Evolutionary conservation across 2,888 invertebrate genomes (phyloP).

Genomic region (Peribatodes rhomboidaria): DNA sequence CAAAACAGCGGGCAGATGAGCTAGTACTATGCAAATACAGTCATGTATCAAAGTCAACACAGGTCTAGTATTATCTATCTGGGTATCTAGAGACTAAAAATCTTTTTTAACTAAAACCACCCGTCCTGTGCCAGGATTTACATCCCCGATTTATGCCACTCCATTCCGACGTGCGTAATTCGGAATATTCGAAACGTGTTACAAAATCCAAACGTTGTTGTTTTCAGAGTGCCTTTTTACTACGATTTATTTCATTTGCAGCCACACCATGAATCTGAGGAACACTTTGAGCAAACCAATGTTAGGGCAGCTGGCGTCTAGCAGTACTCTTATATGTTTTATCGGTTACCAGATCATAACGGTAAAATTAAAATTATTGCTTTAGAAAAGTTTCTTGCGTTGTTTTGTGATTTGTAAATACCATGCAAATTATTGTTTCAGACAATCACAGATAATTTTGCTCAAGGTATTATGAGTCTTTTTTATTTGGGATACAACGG

Average conservation of each 20-base stretch:
- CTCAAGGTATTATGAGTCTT: slow-evolving; percentile 70
- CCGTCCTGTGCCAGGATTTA: slow-evolving; percentile 31
- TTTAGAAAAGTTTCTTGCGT: neutral
- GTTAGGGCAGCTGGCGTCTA: slow-evolving; percentile 72
- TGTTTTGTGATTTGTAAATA: neutral
- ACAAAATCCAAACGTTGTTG: slow-evolving; percentile 17
- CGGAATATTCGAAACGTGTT: slow-evolving; percentile 25
- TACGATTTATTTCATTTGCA: slow-evolving; percentile 48
- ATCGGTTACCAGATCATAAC: slow-evolving; percentile 73
- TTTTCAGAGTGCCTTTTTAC: slow-evolving; percentile 16
- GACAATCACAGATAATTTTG: slow-evolving; percentile 63
- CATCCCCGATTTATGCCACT: slow-evolving; percentile 29
- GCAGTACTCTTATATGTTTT: slow-evolving; percentile 74
- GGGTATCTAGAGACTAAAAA: neutral
- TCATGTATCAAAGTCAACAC: no score
- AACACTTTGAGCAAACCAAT: slow-evolving; percentile 70
- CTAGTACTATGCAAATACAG: no score
- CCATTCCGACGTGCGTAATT: slow-evolving; percentile 19
- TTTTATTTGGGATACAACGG: slow-evolving; percentile 74
- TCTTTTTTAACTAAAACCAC: neutral
- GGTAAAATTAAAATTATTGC: slow-evolving; percentile 53
- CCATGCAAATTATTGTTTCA: slow-evolving; percentile 52
- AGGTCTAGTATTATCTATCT: neutral
- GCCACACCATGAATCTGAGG: slow-evolving; percentile 66
- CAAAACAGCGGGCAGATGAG: no score